Conservation (phyloP, 1,140 invertebrate genomes). For the Drosophila rufa region DNA sequence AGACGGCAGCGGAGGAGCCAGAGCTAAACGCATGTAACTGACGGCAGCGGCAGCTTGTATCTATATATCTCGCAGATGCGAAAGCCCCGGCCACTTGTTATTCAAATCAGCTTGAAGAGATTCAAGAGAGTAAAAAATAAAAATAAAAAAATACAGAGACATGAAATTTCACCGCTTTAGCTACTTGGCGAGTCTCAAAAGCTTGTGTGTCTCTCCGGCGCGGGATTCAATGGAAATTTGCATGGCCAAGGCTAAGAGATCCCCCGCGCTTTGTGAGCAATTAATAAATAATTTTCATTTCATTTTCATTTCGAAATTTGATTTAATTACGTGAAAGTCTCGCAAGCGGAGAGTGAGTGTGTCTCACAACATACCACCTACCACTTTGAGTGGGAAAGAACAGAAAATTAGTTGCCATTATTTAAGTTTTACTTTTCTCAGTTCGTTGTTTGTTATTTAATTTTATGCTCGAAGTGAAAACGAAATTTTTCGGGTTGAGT, state of each 20-base stretch:
- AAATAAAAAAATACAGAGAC: conserved; percentile 11
- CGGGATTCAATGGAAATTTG: conserved; percentile 58
- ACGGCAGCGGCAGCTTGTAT: conserved; percentile 43
- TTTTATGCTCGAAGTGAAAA: conserved; percentile 79
- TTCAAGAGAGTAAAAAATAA: conserved; percentile 16
- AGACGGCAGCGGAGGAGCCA: conserved; percentile 36
- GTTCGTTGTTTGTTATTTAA: conserved; percentile 67
- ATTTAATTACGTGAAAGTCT: conserved; percentile 79
- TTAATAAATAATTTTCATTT: conserved; percentile 80
- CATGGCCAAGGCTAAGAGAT: conserved; percentile 25
- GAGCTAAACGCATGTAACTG: conserved; percentile 74
- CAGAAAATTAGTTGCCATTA: conserved; percentile 78
- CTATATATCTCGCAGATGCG: conserved; percentile 62
- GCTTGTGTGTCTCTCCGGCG: conserved; percentile 5
- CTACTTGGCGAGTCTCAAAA: conserved; percentile 25
- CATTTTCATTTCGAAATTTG: conserved; percentile 78
- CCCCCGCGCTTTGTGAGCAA: conserved; percentile 27
- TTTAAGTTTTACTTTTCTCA: conserved; percentile 47
- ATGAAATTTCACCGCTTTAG: conserved; percentile 46
- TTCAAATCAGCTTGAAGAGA: conserved; percentile 56
- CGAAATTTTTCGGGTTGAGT: conserved; percentile 59
- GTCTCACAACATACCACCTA: not conserved
- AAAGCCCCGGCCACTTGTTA: conserved; percentile 56
- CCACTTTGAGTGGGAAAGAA: conserved; percentile 61
- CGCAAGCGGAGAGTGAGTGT: not conserved